Evolutionary conservation across 2,113 vertebrate genomes (phyloP).

Genomic region (Clarias magur): DNA sequence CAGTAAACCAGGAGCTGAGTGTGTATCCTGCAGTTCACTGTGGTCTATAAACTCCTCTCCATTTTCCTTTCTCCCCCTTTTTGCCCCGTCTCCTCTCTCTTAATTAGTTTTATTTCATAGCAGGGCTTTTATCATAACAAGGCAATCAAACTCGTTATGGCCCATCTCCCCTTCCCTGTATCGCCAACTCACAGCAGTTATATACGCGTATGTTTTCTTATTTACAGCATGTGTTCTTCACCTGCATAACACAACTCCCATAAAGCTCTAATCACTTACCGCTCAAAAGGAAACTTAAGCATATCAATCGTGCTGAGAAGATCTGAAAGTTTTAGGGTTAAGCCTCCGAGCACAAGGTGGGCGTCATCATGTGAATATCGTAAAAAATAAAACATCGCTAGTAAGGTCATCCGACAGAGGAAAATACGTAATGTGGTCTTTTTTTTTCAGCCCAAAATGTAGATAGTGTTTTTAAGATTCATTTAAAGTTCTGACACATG

Average conservation of each 20-base stretch:
- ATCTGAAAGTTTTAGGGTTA: background rate
- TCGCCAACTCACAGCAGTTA: background rate
- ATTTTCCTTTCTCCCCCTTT: background rate
- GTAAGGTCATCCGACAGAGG: background rate
- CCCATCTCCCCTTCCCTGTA: background rate
- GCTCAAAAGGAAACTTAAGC: background rate
- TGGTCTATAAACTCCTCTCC: background rate
- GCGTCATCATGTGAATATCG: background rate
- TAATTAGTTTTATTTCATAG: constrained; percentile 8
- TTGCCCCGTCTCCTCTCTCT: too few relatives aligned
- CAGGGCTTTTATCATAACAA: constrained; percentile 21
- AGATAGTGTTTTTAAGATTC: background rate
- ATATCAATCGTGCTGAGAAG: background rate
- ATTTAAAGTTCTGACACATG: too few relatives aligned
- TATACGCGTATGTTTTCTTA: constrained; percentile 3
- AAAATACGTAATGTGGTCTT: background rate
- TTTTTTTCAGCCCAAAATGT: background rate
- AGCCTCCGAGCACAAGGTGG: background rate
- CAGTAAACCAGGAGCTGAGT: constrained; percentile 6
- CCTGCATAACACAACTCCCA: background rate
- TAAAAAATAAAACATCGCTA: background rate
- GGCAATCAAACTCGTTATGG: background rate
- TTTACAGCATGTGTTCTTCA: constrained; percentile 8
- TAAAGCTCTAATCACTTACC: background rate
- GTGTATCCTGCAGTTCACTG: background rate